phyloP scores from a whole-genome alignment of 2,888 invertebrate species.

The Cantharis nigra region DNA sequence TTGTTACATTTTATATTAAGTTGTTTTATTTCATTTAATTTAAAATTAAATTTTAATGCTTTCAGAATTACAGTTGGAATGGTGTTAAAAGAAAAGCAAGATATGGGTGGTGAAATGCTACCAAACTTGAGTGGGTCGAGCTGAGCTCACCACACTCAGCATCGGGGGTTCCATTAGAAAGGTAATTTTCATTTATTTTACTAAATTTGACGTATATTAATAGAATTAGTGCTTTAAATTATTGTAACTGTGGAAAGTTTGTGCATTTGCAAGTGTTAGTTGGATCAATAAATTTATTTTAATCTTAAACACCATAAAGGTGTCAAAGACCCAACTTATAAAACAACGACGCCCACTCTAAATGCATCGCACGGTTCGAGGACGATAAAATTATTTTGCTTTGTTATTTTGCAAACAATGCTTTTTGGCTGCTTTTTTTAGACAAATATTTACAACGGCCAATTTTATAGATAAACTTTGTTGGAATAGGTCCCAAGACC shows the following conservation, averaged over 20 bases:
- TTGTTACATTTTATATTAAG: neutral
- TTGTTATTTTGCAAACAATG: neutral
- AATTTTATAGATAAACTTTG: neutral
- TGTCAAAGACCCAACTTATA: neutral
- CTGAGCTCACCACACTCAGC: conserved; percentile 49
- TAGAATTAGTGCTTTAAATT: neutral
- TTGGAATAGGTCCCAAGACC: neutral
- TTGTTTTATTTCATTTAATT: neutral
- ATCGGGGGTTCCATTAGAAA: conserved; percentile 33
- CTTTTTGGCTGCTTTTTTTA: neutral
- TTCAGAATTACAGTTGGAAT: conserved; percentile 14
- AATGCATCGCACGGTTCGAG: neutral
- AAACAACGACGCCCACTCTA: neutral
- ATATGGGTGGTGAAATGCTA: conserved; percentile 41
- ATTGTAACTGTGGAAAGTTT: neutral
- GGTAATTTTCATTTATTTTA: conserved; percentile 9
- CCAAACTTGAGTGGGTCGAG: conserved; percentile 47
- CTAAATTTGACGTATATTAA: neutral
- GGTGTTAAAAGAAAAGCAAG: conserved; percentile 7
- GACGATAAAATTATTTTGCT: neutral
- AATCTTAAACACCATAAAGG: neutral
- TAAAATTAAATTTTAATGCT: conserved; percentile 2
- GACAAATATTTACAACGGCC: neutral
- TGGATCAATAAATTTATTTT: neutral
- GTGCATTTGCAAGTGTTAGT: neutral